Base-by-base conservation (phyloP, 2,113 vertebrate species). In the Dascyllus trimaculatus region DNA sequence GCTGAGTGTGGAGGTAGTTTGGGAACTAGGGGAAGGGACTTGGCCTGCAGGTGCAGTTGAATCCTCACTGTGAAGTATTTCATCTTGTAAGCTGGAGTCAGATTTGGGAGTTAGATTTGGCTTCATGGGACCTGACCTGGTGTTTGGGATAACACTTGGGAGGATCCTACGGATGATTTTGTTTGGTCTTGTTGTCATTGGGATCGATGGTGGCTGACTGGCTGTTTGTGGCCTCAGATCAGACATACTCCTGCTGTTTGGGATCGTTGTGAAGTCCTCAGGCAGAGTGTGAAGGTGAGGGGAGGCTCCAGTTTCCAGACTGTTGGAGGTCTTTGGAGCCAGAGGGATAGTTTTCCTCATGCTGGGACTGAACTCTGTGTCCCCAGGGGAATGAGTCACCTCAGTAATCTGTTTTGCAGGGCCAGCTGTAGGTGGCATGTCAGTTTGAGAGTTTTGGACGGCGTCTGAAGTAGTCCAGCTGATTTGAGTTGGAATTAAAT, bases 181-280 rank as follows among this genome's bases (percentile, higher is more conserved):
- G 78, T 78, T 84, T 83, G 88, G 76, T 72, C 24, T 88, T 80
- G 85, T 85, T 88, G 90, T 91, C 72, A 46, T 68, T 84, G 73
- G 72, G 73, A 78, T 89, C 2, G 54, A 70, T 71, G 86, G 24
- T 46, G 60, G 58, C 32, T 25, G 67, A 73, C 58, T 11, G 15
- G 58, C 46, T 88, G 75, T 88, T 78, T 87, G 87, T 87, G 80
- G 80, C 81, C 18, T 80, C 62, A 58, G 71, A 76, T 88, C 80
- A 84, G 85, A 92, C 45, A 19, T 45, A 25, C 59, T 73, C 82
- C 80, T 80, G 66, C 84, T 89, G 83, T 69, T 61, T 69, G 75
- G 73, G 21, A 67, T 80, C 53, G 52, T 52, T 2, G 65, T 87
- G 61, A 78, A 46, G 54, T 60, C 70, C 49, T 86, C 21, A 0